Evolutionary conservation across 2,113 vertebrate species (phyloP), one percentile per base, ranked within the genome.

Genomic region (Macrotis lagotis): DNA sequence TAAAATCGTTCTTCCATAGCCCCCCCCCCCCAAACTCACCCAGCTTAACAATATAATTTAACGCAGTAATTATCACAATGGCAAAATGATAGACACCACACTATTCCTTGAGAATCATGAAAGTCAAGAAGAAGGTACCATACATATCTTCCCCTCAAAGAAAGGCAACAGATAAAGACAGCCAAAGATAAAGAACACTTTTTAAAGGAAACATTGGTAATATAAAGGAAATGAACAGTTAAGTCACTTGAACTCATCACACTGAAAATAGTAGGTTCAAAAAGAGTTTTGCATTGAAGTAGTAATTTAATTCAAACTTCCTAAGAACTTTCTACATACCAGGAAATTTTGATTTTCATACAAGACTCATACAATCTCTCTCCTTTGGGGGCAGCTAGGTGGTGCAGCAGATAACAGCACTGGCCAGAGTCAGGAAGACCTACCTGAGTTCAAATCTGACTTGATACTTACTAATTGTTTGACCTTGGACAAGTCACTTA

Each of bases 31-130:
- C 14, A 95, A 97, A 97, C 93, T 97, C 95, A 66, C 95, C 96
- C 97, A 95, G 97, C 94, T 96, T 96, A 95, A 74, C 91, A 94
- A 91, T 98, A 94, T 96, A 98, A 98, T 98, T 98, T 97, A 98
- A 98, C 97, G 98, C 97, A 97, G 89, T 98, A 98, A 98, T 98
- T 98, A 98, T 96, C 96, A 98, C 95, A 83, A 97, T 96, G 93
- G 95, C 90, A 95, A 98, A 98, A 92, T 96, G 97, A 98, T 96
- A 98, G 95, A 97, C 97, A 96, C 97, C 92, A 97, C 6, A 50
- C 92, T 96, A 88, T 92, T 96, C 90, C 91, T 92, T 96, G 83
- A 97, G 37, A 98, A 98, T 94, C 88, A 96, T 95, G 92, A 97
- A 2, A 94, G 74, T 96, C 96, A 97, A 97, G 98, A 91, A 98